Base-by-base conservation (phyloP, 53 echinoderm and acorn worm genomes). In the Hippasteria phrygiana region DNA sequence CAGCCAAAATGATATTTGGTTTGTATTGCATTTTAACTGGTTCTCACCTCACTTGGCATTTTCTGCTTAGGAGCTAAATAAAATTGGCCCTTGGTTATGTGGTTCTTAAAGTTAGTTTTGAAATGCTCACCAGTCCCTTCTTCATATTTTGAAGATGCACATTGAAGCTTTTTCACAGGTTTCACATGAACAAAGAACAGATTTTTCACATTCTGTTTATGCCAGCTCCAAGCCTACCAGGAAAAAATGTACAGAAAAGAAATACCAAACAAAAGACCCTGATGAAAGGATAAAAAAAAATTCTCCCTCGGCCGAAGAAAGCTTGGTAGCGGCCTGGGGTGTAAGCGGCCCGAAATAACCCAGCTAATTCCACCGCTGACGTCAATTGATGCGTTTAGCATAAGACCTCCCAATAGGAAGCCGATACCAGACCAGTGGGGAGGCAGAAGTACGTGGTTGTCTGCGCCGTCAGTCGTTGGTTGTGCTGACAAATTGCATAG, bases 351-450 rank as follows among this genome's bases (percentile, higher is more conserved):
- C 6, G 51, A 85, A 85, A 85, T 85, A 85, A 50, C 85, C 70
- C 33, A 16, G 71, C 85, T 85, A 70, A 85, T 71, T 85, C 71
- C 71, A 50, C 22, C 33, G 71, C 85, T 85, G 85, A 85, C 85
- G 85, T 85, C 85, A 85, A 71, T 85, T 13, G 85, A 50, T 50
- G 39, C 33, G 85, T 85, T 85, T 85, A 85, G 85, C 64, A 51
- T 71, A 50, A 85, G 69, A 85, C 85, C 47, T 69, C 85, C 71
- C 85, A 71, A 46, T 67, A 71, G 85, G 85, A 85, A 71, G 67
- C 85, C 24, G 71, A 85, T 69, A 71, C 85, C 85, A 85, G 85
- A 85, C 70, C 35, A 35, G 24, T 12, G 70, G 71, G 26, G 37
- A 20, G 35, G 8, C 10, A 71, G 51, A 34, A 41, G 18, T 47